Evolutionary conservation across 1,140 invertebrate species (phyloP).

Genomic region (Microplitis mediator): DNA sequence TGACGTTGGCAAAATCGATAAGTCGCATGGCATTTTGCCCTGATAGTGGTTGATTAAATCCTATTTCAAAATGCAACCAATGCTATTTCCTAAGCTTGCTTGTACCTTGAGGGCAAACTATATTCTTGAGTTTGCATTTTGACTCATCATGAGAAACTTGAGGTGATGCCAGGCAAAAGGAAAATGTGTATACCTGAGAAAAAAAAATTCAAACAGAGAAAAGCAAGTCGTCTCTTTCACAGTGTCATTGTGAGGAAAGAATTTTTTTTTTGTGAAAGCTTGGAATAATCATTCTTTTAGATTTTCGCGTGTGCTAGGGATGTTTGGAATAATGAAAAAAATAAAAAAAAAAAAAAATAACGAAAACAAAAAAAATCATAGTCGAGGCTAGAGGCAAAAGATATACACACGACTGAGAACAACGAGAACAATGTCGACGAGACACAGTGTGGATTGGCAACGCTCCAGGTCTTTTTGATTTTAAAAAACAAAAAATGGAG

Average conservation of each 20-base stretch:
- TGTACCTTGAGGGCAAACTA: background rate
- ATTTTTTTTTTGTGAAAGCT: background rate
- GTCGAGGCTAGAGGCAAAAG: constrained; percentile 17
- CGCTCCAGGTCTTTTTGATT: constrained; percentile 32
- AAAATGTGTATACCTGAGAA: background rate
- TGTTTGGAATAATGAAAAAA: constrained; percentile 1
- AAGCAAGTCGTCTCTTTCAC: background rate
- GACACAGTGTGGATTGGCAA: constrained; percentile 25
- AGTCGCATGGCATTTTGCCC: constrained; percentile 5
- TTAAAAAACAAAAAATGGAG: constrained; percentile 20
- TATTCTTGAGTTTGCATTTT: constrained; percentile 8
- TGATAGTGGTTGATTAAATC: constrained; percentile 13
- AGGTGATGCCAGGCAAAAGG: constrained; percentile 1
- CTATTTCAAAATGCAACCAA: constrained; percentile 11
- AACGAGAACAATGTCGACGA: constrained; percentile 29
- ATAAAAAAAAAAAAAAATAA: background rate
- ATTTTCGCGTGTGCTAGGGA: constrained; percentile 1
- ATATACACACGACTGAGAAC: constrained; percentile 1
- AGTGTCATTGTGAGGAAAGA: constrained; percentile 6
- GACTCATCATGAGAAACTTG: background rate
- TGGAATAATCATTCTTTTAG: constrained; percentile 5
- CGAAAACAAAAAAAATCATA: background rate
- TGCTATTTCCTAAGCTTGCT: background rate
- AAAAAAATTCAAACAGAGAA: background rate
- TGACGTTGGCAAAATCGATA: constrained; percentile 13